phyloP scores from a whole-genome alignment of 2,797 vertebrate species.

The Eremophila alpestris region DNA sequence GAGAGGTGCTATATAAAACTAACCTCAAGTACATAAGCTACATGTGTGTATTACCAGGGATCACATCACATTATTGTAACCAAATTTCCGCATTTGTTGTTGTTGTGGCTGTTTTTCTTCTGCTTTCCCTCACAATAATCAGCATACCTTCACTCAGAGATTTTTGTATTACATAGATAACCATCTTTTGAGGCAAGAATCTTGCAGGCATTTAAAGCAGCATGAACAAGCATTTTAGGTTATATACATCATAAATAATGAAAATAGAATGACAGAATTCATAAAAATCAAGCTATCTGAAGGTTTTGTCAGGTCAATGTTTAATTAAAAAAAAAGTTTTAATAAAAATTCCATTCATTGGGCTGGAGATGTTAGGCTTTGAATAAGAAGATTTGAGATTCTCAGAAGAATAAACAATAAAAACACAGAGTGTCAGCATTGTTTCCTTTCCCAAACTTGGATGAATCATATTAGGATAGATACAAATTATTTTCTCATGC shows the following conservation, averaged over 20 bases:
- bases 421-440: not conserved
- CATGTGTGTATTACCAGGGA: not conserved
- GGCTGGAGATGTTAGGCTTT: not conserved
- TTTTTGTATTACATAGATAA: not conserved
- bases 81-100: not conserved
- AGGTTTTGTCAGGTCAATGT: not conserved
- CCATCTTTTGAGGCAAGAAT: not conserved
- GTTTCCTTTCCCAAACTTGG: not conserved
- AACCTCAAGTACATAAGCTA: not conserved
- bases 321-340: not conserved
- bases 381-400: not conserved
- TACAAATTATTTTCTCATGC: not conserved
- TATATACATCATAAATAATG: not conserved
- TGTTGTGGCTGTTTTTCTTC: not conserved
- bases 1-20: constrained; percentile 8
- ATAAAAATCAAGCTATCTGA: not conserved
- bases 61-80: not conserved
- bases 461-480: not conserved
- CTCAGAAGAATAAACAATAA: not conserved
- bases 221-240: not conserved
- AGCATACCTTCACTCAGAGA: not conserved
- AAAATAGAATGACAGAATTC: not conserved
- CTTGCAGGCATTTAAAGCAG: not conserved
- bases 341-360: not conserved
- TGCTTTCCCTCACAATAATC: not conserved